Conservation (phyloP, 1,140 invertebrate genomes). For the Drosophila truncata region DNA sequence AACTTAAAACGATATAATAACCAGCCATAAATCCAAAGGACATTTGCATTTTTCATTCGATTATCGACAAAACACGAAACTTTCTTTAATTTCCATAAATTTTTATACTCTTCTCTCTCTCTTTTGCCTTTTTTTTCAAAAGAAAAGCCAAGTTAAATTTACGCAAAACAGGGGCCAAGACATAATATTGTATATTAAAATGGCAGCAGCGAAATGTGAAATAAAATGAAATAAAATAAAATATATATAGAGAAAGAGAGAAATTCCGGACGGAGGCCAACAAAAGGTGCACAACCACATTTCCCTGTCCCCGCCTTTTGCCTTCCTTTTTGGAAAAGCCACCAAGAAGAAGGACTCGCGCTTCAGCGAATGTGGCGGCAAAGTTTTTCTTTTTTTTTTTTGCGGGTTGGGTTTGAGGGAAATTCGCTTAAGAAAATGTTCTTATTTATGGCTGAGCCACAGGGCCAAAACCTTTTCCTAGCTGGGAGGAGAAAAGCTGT, state of each 20-base stretch:
- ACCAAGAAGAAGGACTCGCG: slow-evolving; percentile 8
- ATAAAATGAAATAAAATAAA: slow-evolving; percentile 62
- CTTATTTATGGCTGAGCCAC: slow-evolving; percentile 62
- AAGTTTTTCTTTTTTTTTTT: slow-evolving; percentile 32
- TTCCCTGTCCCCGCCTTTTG: background rate
- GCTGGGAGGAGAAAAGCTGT: background rate
- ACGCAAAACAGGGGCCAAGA: slow-evolving; percentile 22
- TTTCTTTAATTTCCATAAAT: slow-evolving; percentile 73
- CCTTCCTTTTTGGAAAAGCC: slow-evolving; percentile 10
- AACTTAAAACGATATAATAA: background rate
- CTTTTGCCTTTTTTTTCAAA: background rate
- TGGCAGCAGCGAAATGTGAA: slow-evolving; percentile 52
- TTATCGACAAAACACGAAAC: slow-evolving; percentile 41
- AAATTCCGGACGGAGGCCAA: slow-evolving; percentile 48
- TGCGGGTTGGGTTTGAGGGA: slow-evolving; percentile 4
- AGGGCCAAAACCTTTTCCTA: slow-evolving; percentile 22
- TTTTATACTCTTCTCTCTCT: slow-evolving; percentile 37
- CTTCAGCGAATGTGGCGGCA: slow-evolving; percentile 44
- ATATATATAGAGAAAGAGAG: slow-evolving; percentile 36
- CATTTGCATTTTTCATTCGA: slow-evolving; percentile 51
- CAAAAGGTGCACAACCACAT: slow-evolving; percentile 59
- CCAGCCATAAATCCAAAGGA: background rate
- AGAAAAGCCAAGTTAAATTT: slow-evolving; percentile 14
- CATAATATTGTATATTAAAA: slow-evolving; percentile 58
- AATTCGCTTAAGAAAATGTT: slow-evolving; percentile 60